Percentiles rank a stretch among this genome's conserved stretches.
Conservation (phyloP, 2,797 vertebrate species). For the Alauda arvensis region DNA sequence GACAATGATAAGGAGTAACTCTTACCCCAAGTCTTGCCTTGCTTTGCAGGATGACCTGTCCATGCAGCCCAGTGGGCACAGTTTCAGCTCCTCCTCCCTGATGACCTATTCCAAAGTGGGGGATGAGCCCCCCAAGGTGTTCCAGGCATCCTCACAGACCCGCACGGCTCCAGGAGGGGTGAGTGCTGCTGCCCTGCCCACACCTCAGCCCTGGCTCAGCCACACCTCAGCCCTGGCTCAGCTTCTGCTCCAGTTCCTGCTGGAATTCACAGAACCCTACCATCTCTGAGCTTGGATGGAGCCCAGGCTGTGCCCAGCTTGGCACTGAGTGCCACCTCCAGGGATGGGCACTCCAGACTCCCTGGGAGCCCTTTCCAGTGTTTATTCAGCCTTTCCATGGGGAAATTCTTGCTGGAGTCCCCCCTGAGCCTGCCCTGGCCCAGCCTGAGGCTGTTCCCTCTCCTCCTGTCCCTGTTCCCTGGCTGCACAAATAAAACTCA, state of each 20-base stretch:
- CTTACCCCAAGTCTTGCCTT: neutral
- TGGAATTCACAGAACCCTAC: neutral
- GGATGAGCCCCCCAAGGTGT: conserved; percentile 87
- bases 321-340: neutral
- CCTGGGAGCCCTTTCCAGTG: neutral
- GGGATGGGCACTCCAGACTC: accelerated
- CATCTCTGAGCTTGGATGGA: neutral
- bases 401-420: accelerated
- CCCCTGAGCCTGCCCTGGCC: neutral
- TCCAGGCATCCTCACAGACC: conserved; percentile 85
- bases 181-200: conserved; percentile 49
- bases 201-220: neutral
- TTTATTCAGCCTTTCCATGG: neutral
- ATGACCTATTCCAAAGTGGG: conserved; percentile 91
- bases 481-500: neutral
- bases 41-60: conserved; percentile 76
- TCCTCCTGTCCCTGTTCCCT: neutral
- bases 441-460: neutral
- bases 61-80: conserved; percentile 76
- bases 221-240: neutral
- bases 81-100: conserved; percentile 89
- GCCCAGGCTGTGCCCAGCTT: neutral
- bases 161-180: conserved; percentile 89
- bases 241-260: too few species aligned
- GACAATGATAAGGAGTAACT: neutral